These are phyloP conservation scores for Aegotheles bennettii DNA, from an alignment of 2,113 vertebrate genomes.

Conservation along the genomic window DNA sequence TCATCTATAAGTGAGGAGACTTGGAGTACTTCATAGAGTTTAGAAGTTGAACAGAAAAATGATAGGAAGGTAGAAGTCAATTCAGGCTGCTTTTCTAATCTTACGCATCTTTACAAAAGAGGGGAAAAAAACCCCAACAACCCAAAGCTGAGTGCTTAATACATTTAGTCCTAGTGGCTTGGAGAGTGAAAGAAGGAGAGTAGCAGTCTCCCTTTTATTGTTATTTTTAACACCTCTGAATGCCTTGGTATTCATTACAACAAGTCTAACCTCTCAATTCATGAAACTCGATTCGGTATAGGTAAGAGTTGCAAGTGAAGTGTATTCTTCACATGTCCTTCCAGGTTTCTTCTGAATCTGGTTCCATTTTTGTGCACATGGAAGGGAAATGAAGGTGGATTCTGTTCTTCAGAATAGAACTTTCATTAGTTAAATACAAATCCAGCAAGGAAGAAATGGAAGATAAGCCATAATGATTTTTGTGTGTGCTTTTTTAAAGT, in stretches of 20 bases:
- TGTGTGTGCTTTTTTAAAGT: neutral
- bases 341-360: neutral
- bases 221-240: neutral
- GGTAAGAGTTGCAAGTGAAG: neutral
- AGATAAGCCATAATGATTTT: neutral
- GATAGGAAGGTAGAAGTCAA: neutral
- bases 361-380: neutral
- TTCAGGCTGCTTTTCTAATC: neutral
- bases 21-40: neutral
- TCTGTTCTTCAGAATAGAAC: neutral
- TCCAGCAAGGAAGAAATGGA: neutral
- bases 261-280: neutral
- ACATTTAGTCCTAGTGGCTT: neutral
- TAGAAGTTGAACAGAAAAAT: neutral
- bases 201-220: neutral
- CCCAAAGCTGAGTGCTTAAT: neutral
- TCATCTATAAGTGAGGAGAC: neutral
- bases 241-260: neutral
- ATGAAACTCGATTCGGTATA: neutral
- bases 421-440: neutral
- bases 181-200: neutral
- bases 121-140: fast-evolving
- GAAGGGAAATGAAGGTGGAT: neutral
- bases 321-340: neutral
- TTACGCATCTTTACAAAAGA: neutral